A percentile compares a stretch with the other conserved stretches of the same genome.
Evolutionary conservation across 2,113 vertebrate species (phyloP).

Genomic region (Seriola aureovittata): DNA sequence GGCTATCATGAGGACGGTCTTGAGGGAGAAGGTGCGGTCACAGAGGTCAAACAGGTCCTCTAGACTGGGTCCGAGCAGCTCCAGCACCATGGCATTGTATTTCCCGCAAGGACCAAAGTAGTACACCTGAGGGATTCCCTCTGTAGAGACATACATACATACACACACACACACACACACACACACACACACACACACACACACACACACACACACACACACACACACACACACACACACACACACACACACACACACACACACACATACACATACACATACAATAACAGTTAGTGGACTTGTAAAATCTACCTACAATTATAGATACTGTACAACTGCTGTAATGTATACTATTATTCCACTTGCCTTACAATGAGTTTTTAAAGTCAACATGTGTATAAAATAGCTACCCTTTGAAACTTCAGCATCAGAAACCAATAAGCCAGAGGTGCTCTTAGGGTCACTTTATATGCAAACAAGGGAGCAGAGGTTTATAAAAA

Average conservation of each 20-base stretch:
- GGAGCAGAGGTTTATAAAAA: background rate
- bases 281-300: background rate
- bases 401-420: background rate
- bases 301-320: background rate
- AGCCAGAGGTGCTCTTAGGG: background rate
- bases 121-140: constrained; percentile 99
- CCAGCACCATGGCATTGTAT: constrained; percentile 99
- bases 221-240: too few species aligned
- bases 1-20: constrained; percentile 99
- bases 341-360: background rate
- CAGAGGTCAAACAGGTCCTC: constrained; percentile 98
- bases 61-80: constrained; percentile 96
- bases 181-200: background rate
- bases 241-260: background rate
- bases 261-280: background rate
- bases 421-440: background rate
- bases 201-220: background rate
- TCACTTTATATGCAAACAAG: background rate
- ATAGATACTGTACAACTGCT: background rate
- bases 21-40: constrained; percentile 97
- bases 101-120: constrained; percentile 99
- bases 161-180: constrained; percentile 8
- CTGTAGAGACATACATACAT: constrained; percentile 78
- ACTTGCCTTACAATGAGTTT: background rate
- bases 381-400: background rate